phyloP scores from a whole-genome alignment of 2,113 vertebrate genomes.

The Cervus canadensis region DNA sequence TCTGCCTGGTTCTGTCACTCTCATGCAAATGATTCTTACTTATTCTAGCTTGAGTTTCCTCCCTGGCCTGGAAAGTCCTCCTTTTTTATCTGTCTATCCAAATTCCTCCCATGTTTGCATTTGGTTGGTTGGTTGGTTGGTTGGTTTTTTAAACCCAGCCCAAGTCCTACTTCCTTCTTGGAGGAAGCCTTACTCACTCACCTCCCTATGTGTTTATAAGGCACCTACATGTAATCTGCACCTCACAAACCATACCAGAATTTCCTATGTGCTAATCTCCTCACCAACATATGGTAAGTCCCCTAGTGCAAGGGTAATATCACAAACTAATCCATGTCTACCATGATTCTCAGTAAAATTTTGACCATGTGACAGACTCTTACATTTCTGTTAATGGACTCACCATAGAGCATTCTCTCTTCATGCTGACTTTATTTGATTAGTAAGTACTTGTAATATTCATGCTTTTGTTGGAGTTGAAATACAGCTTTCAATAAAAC shows the following conservation, averaged over 20 bases:
- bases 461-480: not conserved
- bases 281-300: not conserved
- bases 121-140: not conserved
- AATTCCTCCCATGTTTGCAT: not conserved
- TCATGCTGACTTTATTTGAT: not conserved
- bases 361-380: not conserved
- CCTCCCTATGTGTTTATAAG: not conserved
- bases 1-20: not conserved
- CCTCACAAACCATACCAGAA: not conserved
- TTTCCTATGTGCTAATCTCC: not conserved
- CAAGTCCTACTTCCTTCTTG: not conserved
- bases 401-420: not conserved
- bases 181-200: not conserved
- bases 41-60: not conserved
- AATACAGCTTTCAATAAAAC: not conserved
- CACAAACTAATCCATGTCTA: not conserved
- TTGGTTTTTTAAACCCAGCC: not conserved
- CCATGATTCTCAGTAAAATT: not conserved
- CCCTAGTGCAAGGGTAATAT: not conserved
- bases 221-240: not conserved
- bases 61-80: not conserved
- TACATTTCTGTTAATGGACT: not conserved
- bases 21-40: not conserved
- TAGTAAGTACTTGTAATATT: not conserved
- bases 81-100: not conserved